phyloP scores from a whole-genome alignment of 2,113 vertebrate species.

The Melanocharis versteri region DNA sequence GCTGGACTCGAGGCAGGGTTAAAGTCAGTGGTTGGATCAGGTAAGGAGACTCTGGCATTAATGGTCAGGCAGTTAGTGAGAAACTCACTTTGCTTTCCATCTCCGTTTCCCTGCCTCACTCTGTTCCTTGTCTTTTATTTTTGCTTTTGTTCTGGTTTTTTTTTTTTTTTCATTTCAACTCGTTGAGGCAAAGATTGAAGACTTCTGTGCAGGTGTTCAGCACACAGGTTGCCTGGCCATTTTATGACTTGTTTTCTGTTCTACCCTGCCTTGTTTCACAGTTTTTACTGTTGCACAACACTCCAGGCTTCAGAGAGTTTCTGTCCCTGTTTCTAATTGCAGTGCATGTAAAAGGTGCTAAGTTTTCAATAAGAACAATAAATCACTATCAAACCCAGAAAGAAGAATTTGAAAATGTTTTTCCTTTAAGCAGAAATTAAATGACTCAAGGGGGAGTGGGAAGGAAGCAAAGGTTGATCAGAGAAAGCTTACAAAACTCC shows the following conservation, averaged over 20 bases:
- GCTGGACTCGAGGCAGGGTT: neutral
- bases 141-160: neutral
- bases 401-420: neutral
- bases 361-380: neutral
- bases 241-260: neutral
- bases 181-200: neutral
- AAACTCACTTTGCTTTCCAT: neutral
- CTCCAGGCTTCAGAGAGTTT: neutral
- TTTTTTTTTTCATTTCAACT: neutral
- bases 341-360: neutral
- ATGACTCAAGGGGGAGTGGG: accelerated
- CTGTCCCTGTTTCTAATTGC: neutral
- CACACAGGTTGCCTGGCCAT: neutral
- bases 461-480: neutral
- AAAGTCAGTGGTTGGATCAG: neutral
- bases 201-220: neutral
- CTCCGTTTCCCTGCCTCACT: neutral
- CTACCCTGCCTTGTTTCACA: neutral
- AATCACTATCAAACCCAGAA: neutral
- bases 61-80: neutral
- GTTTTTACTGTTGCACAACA: neutral
- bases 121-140: neutral
- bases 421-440: neutral
- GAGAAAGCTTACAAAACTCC: neutral
- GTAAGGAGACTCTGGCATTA: neutral